Evolutionary conservation across 2,113 vertebrate species (phyloP).

Genomic region (Brienomyrus brachyistius): DNA sequence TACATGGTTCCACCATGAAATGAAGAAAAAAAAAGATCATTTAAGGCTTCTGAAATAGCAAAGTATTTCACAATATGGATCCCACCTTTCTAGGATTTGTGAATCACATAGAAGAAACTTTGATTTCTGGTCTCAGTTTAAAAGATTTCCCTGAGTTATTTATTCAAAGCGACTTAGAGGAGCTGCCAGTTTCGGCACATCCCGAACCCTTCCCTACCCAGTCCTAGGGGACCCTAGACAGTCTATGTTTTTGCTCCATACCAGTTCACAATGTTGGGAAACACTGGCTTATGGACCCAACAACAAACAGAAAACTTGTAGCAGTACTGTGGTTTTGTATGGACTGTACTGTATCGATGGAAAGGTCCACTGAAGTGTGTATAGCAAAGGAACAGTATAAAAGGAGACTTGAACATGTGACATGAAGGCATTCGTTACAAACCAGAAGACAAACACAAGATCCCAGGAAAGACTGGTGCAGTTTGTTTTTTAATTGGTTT

Average conservation of each 20-base stretch:
- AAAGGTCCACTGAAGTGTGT: not conserved
- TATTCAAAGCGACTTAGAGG: not conserved
- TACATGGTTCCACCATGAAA: not conserved
- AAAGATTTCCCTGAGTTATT: not conserved
- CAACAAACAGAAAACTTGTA: not conserved
- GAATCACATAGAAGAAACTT: not conserved
- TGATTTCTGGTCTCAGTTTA: not conserved
- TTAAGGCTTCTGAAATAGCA: not conserved
- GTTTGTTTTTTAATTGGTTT: slow-evolving; percentile 52
- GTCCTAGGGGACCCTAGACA: not conserved
- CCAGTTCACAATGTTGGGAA: not conserved
- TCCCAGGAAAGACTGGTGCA: slow-evolving; percentile 43
- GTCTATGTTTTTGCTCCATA: not conserved
- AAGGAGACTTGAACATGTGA: not conserved
- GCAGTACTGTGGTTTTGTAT: not conserved
- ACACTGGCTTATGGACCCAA: not conserved
- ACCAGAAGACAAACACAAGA: slow-evolving; percentile 24
- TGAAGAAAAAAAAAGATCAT: not conserved
- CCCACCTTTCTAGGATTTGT: not conserved
- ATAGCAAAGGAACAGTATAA: not conserved
- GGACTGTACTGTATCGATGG: not conserved
- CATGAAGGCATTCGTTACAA: not conserved
- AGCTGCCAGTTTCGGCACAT: not conserved
- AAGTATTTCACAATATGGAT: not conserved
- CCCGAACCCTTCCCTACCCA: not conserved